Evolutionary conservation across 2,113 vertebrate species (phyloP).

Genomic region (Peromyscus californicus): DNA sequence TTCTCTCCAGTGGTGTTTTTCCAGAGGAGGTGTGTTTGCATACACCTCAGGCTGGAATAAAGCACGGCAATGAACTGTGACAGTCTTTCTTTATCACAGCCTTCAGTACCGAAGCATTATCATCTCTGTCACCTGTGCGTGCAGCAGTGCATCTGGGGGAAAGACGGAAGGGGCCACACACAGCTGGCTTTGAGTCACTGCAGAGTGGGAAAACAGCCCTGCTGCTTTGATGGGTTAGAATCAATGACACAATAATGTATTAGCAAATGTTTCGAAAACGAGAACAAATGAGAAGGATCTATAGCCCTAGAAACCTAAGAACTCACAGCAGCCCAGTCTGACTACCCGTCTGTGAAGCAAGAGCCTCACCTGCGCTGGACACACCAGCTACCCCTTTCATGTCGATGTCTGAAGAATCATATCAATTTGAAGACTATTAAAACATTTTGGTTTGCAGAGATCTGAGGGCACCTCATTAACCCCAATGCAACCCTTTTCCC

Average conservation of each 20-base stretch:
- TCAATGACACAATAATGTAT: not conserved
- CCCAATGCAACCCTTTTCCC: not conserved
- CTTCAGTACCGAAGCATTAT: not conserved
- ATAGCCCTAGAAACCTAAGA: conserved; percentile 20
- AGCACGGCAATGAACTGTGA: not conserved
- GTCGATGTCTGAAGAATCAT: not conserved
- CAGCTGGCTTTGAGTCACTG: not conserved
- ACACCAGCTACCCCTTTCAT: not conserved
- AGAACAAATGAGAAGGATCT: not conserved
- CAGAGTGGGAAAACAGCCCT: not conserved
- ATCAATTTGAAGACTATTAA: not conserved
- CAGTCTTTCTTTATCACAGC: not conserved
- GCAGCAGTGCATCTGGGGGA: not conserved
- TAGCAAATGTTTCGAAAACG: not conserved
- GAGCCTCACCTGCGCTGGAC: not conserved
- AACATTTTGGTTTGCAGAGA: conserved; percentile 1
- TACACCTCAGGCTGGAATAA: not conserved
- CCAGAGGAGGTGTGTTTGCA: not conserved
- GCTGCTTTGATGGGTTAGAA: not conserved
- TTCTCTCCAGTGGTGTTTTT: conserved; percentile 7
- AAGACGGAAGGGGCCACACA: not conserved
- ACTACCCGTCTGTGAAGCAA: not conserved
- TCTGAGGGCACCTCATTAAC: not conserved
- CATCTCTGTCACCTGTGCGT: too few species aligned
- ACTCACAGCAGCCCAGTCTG: not conserved